Evolutionary conservation across 2,888 invertebrate genomes (phyloP).

Genomic region (Lomographa bimaculata): DNA sequence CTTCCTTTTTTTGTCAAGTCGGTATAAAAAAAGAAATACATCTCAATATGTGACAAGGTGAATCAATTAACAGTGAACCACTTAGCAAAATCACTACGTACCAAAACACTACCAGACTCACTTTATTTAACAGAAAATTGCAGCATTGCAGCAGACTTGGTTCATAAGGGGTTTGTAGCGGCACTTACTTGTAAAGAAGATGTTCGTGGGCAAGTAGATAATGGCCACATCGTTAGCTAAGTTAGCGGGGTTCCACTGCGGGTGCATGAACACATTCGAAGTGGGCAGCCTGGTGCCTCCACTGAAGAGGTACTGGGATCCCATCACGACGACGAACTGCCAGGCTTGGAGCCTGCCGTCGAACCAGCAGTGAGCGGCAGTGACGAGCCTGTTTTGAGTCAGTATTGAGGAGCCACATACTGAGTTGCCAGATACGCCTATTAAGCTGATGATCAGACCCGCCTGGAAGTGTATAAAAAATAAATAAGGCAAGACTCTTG

Average conservation of each 20-base stretch:
- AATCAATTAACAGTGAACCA: too few relatives aligned
- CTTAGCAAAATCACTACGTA: too few relatives aligned
- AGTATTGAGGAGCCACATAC: constrained; percentile 58
- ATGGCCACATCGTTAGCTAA: constrained; percentile 57
- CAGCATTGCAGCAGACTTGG: too few relatives aligned
- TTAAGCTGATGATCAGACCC: constrained; percentile 52
- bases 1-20: too few relatives aligned
- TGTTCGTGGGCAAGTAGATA: constrained; percentile 45
- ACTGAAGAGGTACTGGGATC: constrained; percentile 47
- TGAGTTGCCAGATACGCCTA: constrained; percentile 42
- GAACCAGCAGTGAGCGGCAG: constrained; percentile 65
- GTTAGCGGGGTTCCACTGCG: constrained; percentile 39
- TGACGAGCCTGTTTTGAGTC: constrained; percentile 46
- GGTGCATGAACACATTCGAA: constrained; percentile 47
- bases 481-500: too few relatives aligned
- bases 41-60: background rate
- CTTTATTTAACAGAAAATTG: too few relatives aligned
- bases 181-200: constrained; percentile 44
- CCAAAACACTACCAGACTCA: too few relatives aligned
- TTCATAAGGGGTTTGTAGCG: too few relatives aligned
- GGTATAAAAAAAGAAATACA: constrained; percentile 1
- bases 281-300: constrained; percentile 55
- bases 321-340: constrained; percentile 52
- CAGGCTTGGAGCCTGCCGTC: constrained; percentile 48
- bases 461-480: too few relatives aligned